phyloP scores from a whole-genome alignment of 2,797 vertebrate genomes.

The Chloroceryle amazona region DNA sequence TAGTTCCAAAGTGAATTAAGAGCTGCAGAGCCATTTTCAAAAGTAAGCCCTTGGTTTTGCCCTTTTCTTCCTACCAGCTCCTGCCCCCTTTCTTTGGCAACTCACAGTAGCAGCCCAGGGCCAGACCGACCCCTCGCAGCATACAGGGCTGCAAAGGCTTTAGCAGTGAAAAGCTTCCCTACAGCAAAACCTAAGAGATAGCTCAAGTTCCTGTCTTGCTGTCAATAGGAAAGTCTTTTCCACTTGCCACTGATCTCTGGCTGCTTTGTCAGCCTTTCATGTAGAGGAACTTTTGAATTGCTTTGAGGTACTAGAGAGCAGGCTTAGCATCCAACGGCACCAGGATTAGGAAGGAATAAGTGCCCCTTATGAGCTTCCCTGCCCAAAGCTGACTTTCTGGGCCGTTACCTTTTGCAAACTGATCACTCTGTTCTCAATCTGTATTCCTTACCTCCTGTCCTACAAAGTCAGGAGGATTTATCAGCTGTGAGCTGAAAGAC shows the following conservation, averaged over 20 bases:
- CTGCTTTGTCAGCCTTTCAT: neutral
- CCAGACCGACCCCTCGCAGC: neutral
- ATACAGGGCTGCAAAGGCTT: neutral
- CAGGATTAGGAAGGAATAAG: neutral
- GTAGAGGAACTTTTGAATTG: neutral
- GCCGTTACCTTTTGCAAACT: neutral
- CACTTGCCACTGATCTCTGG: neutral
- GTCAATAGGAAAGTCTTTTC: neutral
- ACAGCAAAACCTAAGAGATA: neutral
- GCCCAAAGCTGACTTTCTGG: neutral
- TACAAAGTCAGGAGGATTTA: neutral
- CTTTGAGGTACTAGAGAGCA: neutral
- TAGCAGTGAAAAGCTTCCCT: neutral
- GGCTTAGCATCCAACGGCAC: neutral
- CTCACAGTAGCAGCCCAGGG: fast-evolving
- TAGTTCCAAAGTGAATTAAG: neutral
- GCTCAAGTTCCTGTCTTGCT: neutral
- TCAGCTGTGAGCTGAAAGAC: neutral
- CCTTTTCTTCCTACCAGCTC: neutral
- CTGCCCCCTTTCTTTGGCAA: neutral
- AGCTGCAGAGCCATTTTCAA: neutral
- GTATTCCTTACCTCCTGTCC: neutral
- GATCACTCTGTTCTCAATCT: neutral
- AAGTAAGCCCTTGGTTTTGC: neutral
- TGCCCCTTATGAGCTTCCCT: neutral